These are phyloP conservation scores for Bambusicola thoracicus DNA, from an alignment of 2,113 vertebrate species.

Conservation along the genomic window DNA sequence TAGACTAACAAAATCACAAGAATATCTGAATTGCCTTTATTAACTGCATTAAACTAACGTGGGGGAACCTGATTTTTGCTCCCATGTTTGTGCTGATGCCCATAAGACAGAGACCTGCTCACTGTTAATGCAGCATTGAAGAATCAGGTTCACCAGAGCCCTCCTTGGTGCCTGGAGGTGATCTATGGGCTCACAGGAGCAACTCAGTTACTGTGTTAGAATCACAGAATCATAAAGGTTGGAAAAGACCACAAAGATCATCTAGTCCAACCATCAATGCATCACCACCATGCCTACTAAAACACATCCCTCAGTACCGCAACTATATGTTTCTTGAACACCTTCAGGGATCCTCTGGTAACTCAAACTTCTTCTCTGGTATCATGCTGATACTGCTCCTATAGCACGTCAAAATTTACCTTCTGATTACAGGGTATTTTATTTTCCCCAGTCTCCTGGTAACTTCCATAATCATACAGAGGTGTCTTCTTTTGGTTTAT, in stretches of 20 bases:
- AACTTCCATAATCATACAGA: neutral
- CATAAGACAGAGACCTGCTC: neutral
- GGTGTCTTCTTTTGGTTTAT: neutral
- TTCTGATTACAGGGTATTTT: neutral
- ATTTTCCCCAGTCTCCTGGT: neutral
- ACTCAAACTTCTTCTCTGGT: neutral
- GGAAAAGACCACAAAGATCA: no score
- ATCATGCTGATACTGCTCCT: neutral
- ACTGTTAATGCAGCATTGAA: rapidly evolving
- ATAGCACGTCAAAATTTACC: neutral
- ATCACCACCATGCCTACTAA: no score
- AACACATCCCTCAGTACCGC: no score
- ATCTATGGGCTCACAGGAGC: rapidly evolving
- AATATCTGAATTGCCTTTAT: rapidly evolving
- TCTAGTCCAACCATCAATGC: no score
- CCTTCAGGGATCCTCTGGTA: neutral
- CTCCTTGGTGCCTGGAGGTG: rapidly evolving
- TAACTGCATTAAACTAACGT: neutral
- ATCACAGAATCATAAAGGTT: no score
- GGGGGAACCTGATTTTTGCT: neutral
- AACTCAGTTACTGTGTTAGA: neutral
- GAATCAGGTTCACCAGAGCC: neutral
- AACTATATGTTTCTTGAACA: no score
- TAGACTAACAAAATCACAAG: neutral
- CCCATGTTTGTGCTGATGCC: neutral